These are phyloP conservation scores for Chlorodrepanis virens DNA, from an alignment of 2,113 vertebrate species.

Conservation along the genomic window DNA sequence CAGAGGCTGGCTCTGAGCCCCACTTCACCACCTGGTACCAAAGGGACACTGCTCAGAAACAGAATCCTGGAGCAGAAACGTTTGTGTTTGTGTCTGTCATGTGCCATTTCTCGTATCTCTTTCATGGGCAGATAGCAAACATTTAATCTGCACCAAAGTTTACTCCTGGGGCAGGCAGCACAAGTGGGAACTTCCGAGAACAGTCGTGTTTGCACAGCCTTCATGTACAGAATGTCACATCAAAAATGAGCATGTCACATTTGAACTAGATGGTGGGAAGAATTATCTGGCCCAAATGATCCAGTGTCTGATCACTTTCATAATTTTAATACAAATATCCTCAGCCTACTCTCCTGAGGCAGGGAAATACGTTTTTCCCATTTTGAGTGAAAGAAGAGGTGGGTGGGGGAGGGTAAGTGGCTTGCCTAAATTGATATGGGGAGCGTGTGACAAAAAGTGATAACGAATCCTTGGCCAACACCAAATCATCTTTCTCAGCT, in stretches of 20 bases:
- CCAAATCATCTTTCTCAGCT: neutral
- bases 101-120: accelerated
- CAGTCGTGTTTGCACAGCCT: neutral
- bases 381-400: neutral
- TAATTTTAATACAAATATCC: neutral
- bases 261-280: neutral
- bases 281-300: neutral
- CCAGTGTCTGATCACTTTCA: neutral
- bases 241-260: neutral
- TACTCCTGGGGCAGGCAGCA: neutral
- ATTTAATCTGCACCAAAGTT: neutral
- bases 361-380: neutral
- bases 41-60: neutral
- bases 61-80: neutral
- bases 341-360: neutral
- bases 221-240: neutral
- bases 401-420: neutral
- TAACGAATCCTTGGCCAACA: neutral
- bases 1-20: neutral
- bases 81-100: neutral
- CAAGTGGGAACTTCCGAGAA: neutral
- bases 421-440: neutral
- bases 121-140: neutral
- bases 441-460: neutral
- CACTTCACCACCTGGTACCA: constrained; percentile 15